Percentiles rank a stretch among this genome's conserved stretches.
Evolutionary conservation across 2,888 invertebrate species (phyloP).

Genomic region (Drosophila sordidula): DNA sequence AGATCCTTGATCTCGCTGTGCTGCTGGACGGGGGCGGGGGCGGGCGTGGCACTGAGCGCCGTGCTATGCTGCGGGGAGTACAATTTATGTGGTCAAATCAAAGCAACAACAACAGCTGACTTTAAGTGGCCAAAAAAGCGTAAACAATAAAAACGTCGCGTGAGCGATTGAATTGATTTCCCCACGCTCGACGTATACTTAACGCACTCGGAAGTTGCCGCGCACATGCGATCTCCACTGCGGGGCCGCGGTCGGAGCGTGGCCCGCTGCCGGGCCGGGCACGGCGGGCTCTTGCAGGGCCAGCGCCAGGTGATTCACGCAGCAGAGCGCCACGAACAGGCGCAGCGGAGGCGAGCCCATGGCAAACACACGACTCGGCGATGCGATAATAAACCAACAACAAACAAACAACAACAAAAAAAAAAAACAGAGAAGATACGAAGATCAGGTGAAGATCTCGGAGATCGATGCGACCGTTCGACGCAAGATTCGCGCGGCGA

Average conservation of each 20-base stretch:
- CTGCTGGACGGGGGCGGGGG: constrained; percentile 3
- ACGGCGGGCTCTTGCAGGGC: background rate
- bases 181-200: constrained; percentile 24
- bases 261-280: background rate
- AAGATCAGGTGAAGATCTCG: background rate
- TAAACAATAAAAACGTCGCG: no score
- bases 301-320: constrained; percentile 5
- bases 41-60: background rate
- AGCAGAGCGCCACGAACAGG: constrained; percentile 16
- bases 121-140: background rate
- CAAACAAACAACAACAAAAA: background rate
- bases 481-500: constrained; percentile 23
- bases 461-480: constrained; percentile 30
- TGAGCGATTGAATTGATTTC: background rate
- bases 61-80: constrained; percentile 8
- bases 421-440: no score
- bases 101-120: background rate
- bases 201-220: constrained; percentile 59
- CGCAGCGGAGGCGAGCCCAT: constrained; percentile 25
- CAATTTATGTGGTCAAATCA: background rate
- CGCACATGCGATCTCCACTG: constrained; percentile 22
- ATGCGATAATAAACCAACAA: background rate
- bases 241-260: background rate
- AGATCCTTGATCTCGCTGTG: constrained; percentile 72
- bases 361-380: background rate